Evolutionary conservation across 2,797 vertebrate genomes (phyloP), one percentile per base, ranked within the genome.

Genomic region (Morus bassanus): DNA sequence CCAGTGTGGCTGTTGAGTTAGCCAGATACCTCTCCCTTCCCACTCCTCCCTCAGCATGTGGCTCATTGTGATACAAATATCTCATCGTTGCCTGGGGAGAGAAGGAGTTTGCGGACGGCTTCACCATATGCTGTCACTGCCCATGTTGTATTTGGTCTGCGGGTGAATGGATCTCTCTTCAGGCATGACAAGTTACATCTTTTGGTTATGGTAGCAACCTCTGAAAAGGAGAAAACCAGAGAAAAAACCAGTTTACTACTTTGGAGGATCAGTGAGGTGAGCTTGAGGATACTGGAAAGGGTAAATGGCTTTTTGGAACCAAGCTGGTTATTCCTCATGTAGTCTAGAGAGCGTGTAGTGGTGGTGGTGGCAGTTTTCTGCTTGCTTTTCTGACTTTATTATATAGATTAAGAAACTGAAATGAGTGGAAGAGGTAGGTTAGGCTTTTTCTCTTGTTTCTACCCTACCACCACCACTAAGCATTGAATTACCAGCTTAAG

Each of bases 51-150:
- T 80, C 79, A 83, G 81, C 72, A 18, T 91, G 94, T 95, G 94
- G 92, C 78, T 96, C 70, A 33, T 59, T 95, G 74, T 93, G 93
- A 92, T 96, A 95, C 84, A 96, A 95, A 85, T 95, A 94, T 87
- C 90, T 95, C 84, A 68, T 93, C 10, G 2, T 72, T 51, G 84
- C 90, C 81, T 92, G 81, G 28, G 53, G 59, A 74, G 72, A 65
- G 53, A 22, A 80, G 56, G 63, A 87, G 70, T 43, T 64, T 67
- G 64, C 93, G 56, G 75, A 27, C 3, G 0, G 81, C 74, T 92
- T 79, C n/a, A 28, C 95, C 61, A 37, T 92, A 91, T 91, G 86
- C 64, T 88, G 61, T 37, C 59, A 37, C 75, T 92, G 72, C 60
- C 86, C 27, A 0, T 48, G 37, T 51, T 74, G 60, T 79, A 11